Evolutionary conservation across 2,797 vertebrate genomes (phyloP).

Genomic region (Rhincodon typus): DNA sequence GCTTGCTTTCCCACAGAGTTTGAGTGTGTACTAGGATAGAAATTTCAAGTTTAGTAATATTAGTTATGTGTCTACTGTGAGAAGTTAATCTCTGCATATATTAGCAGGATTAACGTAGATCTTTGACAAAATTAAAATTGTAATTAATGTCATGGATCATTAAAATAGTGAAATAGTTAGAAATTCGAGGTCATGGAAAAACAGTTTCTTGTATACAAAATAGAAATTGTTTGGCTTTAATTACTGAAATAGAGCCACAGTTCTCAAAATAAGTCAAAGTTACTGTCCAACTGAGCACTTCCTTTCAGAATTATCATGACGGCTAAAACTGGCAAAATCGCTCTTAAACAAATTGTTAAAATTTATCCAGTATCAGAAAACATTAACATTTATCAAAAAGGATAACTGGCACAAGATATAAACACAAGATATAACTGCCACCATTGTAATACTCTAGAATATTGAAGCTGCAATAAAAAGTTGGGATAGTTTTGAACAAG

Average conservation of each 20-base stretch:
- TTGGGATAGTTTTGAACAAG: not conserved
- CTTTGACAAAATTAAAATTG: not conserved
- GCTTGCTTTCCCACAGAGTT: not conserved
- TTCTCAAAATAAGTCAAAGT: not conserved
- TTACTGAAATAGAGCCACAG: not conserved
- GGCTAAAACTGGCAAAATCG: not conserved
- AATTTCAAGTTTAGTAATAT: conserved; percentile 15
- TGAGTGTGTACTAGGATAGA: not conserved
- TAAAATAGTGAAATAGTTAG: conserved; percentile 26
- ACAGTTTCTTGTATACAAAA: not conserved
- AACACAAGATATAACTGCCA: not conserved
- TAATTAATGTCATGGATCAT: not conserved
- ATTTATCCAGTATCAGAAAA: not conserved
- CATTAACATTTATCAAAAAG: not conserved
- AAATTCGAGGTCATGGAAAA: not conserved
- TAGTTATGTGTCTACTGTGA: not conserved
- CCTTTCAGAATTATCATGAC: not conserved
- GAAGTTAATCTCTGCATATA: conserved; percentile 3
- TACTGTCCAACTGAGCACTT: not conserved
- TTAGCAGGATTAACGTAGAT: conserved; percentile 16
- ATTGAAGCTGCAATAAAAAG: not conserved
- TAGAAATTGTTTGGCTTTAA: not conserved
- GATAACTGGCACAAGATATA: not conserved
- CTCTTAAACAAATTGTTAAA: not conserved
- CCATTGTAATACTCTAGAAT: not conserved